Base-by-base conservation (phyloP, 2,797 vertebrate species). In the Lepilemur ruficaudatus region DNA sequence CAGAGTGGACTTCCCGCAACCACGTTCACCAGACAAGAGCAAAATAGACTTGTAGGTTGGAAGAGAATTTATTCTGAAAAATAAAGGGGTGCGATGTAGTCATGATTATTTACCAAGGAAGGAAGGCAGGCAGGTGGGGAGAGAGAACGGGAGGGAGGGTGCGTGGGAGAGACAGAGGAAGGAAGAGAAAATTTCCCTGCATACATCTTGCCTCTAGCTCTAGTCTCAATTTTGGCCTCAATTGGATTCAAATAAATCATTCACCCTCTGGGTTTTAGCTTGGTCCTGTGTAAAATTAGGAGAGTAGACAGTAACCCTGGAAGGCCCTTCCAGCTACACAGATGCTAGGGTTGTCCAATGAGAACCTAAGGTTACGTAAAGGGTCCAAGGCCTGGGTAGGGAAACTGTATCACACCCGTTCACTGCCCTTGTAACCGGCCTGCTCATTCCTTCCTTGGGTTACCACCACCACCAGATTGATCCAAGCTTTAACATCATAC, bases 1-100 rank as follows among this genome's bases (percentile, higher is more conserved):
- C 75, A 98, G 69, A 35, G 96, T 95, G 7, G 98, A 98, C 94
- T 98, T 98, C 57, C 98, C 98, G 96, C 97, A 98, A 61, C 98
- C 98, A 57, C 96, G 96, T 67, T 98, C 98, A 81, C 98, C 98
- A 96, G 96, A 97, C 48, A 98, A 83, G 48, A 98, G 92, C 28
- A 98, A 95, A 70, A 98, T 93, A 46, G 98, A 98, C 85, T 96
- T 97, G 50, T 83, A 91, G 57, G 59, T 15, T 7, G 90, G 18
- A 75, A 93, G 57, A 76, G 89, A 32, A 52, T 90, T 92, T 57
- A 72, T 76, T 95, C 96, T 97, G 85, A 90, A 94, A 85, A 50
- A 89, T 2, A 85, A 85, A 93, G 9, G 1, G 15, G n/a, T 10
- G 67, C 93, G 89, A 41, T 25, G 4, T 10, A 80, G 73, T 75